Percentiles rank a stretch among this genome's conserved stretches.
These are phyloP conservation scores for Ophioderma brevispina DNA, from an alignment of 35 echinoderm and acorn worm genomes.

Conservation along the genomic window DNA sequence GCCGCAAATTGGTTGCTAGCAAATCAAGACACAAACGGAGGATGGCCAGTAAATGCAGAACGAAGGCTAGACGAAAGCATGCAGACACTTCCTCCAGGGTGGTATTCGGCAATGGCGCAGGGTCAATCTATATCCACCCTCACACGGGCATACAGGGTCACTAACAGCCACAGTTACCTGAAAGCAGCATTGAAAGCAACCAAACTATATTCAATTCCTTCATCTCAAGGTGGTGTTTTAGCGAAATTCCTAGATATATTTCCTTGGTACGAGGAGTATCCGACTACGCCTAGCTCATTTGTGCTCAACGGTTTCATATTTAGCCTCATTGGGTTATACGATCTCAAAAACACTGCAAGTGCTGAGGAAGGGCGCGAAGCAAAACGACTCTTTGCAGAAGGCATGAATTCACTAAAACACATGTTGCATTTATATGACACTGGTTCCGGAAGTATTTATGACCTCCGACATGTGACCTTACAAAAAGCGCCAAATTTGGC, in stretches of 20 bases:
- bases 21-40: constrained; percentile 78
- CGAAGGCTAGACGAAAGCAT: constrained; percentile 63
- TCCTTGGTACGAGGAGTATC: constrained; percentile 93
- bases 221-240: constrained; percentile 73
- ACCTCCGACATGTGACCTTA: constrained; percentile 76
- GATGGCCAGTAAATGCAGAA: constrained; percentile 81
- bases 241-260: constrained; percentile 84
- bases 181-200: constrained; percentile 65
- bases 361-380: constrained; percentile 70
- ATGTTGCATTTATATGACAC: constrained; percentile 82
- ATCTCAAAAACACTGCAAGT: constrained; percentile 55
- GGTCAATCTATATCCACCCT: constrained; percentile 89
- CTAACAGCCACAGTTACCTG: constrained; percentile 53
- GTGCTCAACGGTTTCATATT: constrained; percentile 95
- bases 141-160: constrained; percentile 61
- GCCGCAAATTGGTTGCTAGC: constrained; percentile 75
- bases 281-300: constrained; percentile 84
- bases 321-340: constrained; percentile 85
- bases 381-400: constrained; percentile 56
- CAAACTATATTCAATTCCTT: constrained; percentile 60
- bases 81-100: constrained; percentile 58
- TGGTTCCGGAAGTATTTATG: constrained; percentile 81
- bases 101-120: constrained; percentile 95
- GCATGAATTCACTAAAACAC: constrained; percentile 76
- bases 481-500: constrained; percentile 86